Conservation (phyloP, 2,888 invertebrate genomes). For the Rhagophthalmus giganteus region DNA sequence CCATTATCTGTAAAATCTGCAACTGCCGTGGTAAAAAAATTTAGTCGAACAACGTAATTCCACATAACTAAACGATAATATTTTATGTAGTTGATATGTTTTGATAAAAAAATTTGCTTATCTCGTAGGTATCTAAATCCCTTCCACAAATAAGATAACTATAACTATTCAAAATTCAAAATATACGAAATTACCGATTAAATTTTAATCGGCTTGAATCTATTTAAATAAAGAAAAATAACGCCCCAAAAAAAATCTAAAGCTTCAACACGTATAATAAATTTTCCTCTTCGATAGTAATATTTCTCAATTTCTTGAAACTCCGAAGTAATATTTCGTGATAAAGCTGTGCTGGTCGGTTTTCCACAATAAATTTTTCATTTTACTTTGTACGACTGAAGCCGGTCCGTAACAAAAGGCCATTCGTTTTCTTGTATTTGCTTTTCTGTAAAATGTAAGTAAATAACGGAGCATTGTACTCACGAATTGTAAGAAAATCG, state of each 20-base stretch:
- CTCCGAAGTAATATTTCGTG: conserved; percentile 22
- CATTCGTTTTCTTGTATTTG: conserved; percentile 10
- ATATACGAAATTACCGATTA: not conserved
- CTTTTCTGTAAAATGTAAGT: conserved; percentile 13
- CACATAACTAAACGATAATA: too few species aligned
- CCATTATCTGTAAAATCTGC: too few species aligned
- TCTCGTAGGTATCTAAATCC: too few species aligned
- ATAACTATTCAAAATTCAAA: too few species aligned
- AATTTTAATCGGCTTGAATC: not conserved
- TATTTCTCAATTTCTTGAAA: conserved; percentile 25
- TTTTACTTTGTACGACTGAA: conserved; percentile 18
- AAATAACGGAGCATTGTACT: conserved; percentile 14
- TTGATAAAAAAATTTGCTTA: too few species aligned
- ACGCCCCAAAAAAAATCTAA: conserved; percentile 8
- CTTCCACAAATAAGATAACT: too few species aligned
- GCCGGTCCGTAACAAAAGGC: conserved; percentile 15
- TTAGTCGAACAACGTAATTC: too few species aligned
- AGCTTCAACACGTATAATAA: conserved; percentile 12
- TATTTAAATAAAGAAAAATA: conserved; percentile 3
- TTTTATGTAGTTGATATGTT: too few species aligned
- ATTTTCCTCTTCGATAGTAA: conserved; percentile 15
- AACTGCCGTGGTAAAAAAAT: too few species aligned
- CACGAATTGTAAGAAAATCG: conserved; percentile 1
- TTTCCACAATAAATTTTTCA: conserved; percentile 26
- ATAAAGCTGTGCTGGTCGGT: conserved; percentile 23